Base-by-base conservation (phyloP, 2,888 invertebrate genomes). In the Drosophila anomalata region DNA sequence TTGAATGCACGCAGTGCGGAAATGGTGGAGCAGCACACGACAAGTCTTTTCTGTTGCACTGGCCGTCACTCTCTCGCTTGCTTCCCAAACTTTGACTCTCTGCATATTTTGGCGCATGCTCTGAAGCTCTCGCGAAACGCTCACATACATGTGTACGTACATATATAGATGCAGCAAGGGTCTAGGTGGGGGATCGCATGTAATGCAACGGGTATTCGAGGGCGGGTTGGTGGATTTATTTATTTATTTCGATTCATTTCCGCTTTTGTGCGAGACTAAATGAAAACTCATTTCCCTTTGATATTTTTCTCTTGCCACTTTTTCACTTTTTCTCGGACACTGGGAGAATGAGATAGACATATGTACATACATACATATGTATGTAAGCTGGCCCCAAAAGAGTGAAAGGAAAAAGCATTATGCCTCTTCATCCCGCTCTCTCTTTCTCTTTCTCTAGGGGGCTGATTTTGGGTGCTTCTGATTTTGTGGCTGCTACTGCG, bases 221-320 rank as follows among this genome's bases (percentile, higher is more conserved):
- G 58, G 39, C 36, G 22, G 50, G 66, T 83, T 89, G 90, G 89
- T 89, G 89, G 84, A 75, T 77, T 84, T 84, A 77, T 85, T 88
- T 88, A 89, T 87, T 89, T 89, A 89, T 88, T 89, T 85, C 83
- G 83, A 83, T 88, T 90, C 81, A 90, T 89, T 88, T 90, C 89
- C 89, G 89, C 82, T 87, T 82, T 77, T 85, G 84, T 77, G 77
- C 73, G 69, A 46, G 72, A 82, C 80, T 87, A 87, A 89, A 89
- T 87, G 89, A 88, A 89, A 90, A 89, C 76, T 87, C 84, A 90
- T 90, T 90, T 89, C 87, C 87, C 90, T 89, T 89, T 89, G 89
- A 89, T 88, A 88, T 87, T 62, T 29, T 72, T 57, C 47, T 56
- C 55, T 54, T 61, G 48, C 42, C 47, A 42, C 42, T 50, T 24